Conservation (phyloP, 2,113 vertebrate species). For the Xenopus laevis region DNA sequence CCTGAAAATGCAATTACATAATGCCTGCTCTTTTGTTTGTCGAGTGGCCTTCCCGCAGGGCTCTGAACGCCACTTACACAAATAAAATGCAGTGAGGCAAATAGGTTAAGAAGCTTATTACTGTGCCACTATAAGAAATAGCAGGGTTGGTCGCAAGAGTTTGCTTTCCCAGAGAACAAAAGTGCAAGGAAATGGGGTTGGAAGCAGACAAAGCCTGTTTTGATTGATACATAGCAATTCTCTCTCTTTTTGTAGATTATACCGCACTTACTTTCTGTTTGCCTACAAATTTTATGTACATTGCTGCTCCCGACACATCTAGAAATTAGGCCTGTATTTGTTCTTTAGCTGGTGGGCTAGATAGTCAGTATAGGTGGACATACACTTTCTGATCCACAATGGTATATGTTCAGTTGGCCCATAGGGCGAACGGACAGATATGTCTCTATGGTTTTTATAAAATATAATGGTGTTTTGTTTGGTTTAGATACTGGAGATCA, state of each 20-base stretch:
- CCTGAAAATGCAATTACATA: conserved; percentile 33
- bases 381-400: no score
- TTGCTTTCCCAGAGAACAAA: conserved; percentile 14
- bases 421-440: no score
- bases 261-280: no score
- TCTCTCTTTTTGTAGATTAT: not conserved
- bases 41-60: conserved; percentile 1
- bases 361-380: no score
- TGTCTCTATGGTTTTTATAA: no score
- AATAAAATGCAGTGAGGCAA: conserved; percentile 32
- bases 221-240: not conserved
- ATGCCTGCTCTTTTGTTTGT: conserved; percentile 32
- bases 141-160: conserved; percentile 4
- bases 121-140: conserved; percentile 32
- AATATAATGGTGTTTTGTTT: not conserved
- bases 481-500: conserved; percentile 86
- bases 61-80: conserved; percentile 28
- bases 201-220: conserved; percentile 2
- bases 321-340: no score
- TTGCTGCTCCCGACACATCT: no score
- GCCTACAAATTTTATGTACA: no score
- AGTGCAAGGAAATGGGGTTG: not conserved
- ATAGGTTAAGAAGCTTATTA: conserved; percentile 22
- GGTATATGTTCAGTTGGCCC: no score
- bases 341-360: no score